phyloP scores from a whole-genome alignment of 2,888 invertebrate species.

The Magallana nippona region DNA sequence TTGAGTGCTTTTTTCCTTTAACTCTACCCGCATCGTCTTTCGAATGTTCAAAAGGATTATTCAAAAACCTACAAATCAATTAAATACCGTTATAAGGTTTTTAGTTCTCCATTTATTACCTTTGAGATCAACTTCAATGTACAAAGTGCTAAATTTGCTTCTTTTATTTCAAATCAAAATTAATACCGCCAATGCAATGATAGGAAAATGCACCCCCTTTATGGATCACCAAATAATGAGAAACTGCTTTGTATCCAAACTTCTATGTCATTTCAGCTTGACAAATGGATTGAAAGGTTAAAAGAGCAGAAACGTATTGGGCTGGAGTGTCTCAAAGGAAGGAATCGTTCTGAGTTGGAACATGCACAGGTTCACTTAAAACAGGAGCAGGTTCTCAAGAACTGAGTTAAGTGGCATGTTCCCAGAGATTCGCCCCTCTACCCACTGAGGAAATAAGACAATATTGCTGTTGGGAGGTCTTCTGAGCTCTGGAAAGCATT shows the following conservation, averaged over 20 bases:
- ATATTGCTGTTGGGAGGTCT: neutral
- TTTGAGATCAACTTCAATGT: conserved; percentile 32
- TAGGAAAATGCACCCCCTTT: neutral
- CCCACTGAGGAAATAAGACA: conserved; percentile 1
- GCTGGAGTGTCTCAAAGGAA: neutral
- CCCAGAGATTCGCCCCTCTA: conserved; percentile 20
- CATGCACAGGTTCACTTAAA: conserved; percentile 33
- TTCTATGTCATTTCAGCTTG: conserved; percentile 25
- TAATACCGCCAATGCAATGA: conserved; percentile 25
- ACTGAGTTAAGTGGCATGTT: neutral
- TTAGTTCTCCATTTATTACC: conserved; percentile 26
- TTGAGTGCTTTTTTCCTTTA: conserved; percentile 12
- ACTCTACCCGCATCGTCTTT: neutral
- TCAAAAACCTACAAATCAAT: conserved; percentile 33
- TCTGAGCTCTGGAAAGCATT: neutral
- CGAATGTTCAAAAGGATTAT: conserved; percentile 26
- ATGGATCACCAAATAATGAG: conserved; percentile 15
- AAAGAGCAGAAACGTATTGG: conserved; percentile 17
- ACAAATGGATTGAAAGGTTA: conserved; percentile 31
- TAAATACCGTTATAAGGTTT: conserved; percentile 33
- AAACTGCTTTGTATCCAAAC: conserved; percentile 33
- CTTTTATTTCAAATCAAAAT: conserved; percentile 35
- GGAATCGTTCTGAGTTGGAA: neutral
- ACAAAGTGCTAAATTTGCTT: conserved; percentile 33
- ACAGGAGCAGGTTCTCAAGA: conserved; percentile 16